Evolutionary conservation across 2,113 vertebrate genomes (phyloP), one percentile per base, ranked within the genome.

Genomic region (Tenebrosternarchus preto): DNA sequence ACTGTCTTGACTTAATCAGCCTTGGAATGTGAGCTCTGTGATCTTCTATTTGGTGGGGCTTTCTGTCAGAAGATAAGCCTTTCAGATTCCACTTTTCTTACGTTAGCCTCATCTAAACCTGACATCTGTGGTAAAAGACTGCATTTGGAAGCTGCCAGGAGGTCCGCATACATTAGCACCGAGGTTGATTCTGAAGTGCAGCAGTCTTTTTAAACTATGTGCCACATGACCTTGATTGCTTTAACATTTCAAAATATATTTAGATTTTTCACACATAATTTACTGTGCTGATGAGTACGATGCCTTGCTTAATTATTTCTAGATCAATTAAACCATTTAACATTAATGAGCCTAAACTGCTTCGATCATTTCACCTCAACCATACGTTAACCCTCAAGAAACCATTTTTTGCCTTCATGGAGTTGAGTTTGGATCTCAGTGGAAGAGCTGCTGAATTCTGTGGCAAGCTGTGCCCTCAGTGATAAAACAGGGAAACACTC

Each of bases 321-420:
- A 78, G 77, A 81, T 84, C 79, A 84, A 75, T 84, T 78, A 81
- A 78, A 73, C 29, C 71, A 82, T 81, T 82, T 76, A 61, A 78
- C n/a, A 68, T 81, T 70, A 72, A 84, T 80, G 75, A 81, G 75
- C 50, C 25, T 29, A 24, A 81, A 31, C 61, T 77, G 33, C 64
- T 57, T 74, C 20, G 27, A 77, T 80, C 68, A 66, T 61, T 77
- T 70, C 53, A 68, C 31, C 56, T 60, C 29, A 63, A 61, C 5
- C 57, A 59, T 73, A 31, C 46, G 73, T 77, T 73, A 73, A 67
- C 50, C 22, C 60, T 78, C 24, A 81, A 53, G 39, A 50, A 60
- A 60, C 66, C 25, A 53, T n/a, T 17, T 36, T 50, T 39, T 24
- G 29, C 22, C 22, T 29, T 71, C 11, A 9, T 5, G 11, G 39